phyloP scores from a whole-genome alignment of 2,797 vertebrate genomes.

The Protonibea diacanthus region DNA sequence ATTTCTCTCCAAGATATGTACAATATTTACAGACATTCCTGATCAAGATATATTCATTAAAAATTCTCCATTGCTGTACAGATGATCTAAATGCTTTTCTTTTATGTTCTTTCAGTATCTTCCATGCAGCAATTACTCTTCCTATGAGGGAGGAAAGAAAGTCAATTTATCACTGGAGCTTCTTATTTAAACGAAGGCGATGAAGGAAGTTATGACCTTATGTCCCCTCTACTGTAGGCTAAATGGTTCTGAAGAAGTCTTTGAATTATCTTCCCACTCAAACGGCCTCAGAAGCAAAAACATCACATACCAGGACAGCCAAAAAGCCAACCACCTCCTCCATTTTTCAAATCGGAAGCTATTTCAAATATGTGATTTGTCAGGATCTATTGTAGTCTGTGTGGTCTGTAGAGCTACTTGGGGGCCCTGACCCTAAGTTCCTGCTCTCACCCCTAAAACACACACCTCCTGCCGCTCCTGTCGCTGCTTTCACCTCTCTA shows the following conservation, averaged over 20 bases:
- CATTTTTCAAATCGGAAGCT: slow-evolving; percentile 45
- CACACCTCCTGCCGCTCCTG: slow-evolving; percentile 61
- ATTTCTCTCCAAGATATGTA: slow-evolving; percentile 9
- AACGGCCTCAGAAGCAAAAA: slow-evolving; percentile 44
- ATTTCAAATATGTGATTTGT: slow-evolving; percentile 67
- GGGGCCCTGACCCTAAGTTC: slow-evolving; percentile 65
- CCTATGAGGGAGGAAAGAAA: not conserved
- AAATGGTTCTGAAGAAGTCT: slow-evolving; percentile 33
- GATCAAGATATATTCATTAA: not conserved
- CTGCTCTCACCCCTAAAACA: slow-evolving; percentile 66
- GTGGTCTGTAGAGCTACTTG: slow-evolving; percentile 46
- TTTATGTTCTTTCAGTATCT: not conserved
- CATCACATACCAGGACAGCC: slow-evolving; percentile 36
- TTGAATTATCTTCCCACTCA: slow-evolving; percentile 41
- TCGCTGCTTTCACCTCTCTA: slow-evolving; percentile 41
- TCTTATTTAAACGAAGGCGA: slow-evolving; percentile 19
- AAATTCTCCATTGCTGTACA: not conserved
- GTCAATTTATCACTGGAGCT: slow-evolving; percentile 21
- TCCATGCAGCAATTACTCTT: not conserved
- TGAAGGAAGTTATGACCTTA: slow-evolving; percentile 42
- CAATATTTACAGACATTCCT: not conserved
- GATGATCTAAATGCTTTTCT: not conserved
- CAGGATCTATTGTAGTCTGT: slow-evolving; percentile 52
- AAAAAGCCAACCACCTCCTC: slow-evolving; percentile 20
- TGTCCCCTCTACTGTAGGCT: slow-evolving; percentile 34